Conservation (phyloP, 64 coral and sea anemone species). For the Montipora capricornis region DNA sequence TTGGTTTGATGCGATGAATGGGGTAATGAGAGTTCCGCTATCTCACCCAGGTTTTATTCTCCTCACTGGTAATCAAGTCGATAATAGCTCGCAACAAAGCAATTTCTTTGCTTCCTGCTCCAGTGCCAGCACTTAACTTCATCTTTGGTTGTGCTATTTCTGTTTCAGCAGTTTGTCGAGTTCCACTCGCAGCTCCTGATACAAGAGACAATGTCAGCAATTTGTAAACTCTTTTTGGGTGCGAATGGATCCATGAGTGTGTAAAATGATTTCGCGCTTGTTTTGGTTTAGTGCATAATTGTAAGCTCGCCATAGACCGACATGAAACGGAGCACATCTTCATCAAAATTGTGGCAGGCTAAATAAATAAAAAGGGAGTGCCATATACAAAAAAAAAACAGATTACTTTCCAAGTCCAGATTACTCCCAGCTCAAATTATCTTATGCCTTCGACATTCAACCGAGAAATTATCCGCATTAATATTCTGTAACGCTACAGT, state of each 20-base stretch:
- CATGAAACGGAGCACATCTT: too few relatives aligned
- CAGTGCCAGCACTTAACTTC: conserved; percentile 67
- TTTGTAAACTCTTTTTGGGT: too few relatives aligned
- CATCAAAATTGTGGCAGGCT: too few relatives aligned
- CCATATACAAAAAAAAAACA: too few relatives aligned
- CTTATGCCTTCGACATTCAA: neutral
- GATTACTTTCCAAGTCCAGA: too few relatives aligned
- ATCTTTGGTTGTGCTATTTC: conserved; percentile 85
- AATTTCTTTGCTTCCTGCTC: conserved; percentile 40
- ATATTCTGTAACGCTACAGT: neutral
- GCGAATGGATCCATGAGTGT: too few relatives aligned
- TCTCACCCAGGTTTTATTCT: conserved; percentile 62
- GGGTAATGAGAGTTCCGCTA: neutral
- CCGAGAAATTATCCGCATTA: neutral
- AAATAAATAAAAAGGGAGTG: too few relatives aligned
- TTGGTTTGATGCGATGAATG: neutral
- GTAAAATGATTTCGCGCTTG: neutral
- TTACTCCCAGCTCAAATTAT: neutral
- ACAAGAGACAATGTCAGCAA: neutral
- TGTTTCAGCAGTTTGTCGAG: conserved; percentile 76
- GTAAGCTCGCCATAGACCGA: neutral
- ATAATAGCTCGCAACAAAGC: conserved; percentile 82
- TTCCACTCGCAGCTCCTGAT: conserved; percentile 76
- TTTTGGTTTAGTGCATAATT: neutral
- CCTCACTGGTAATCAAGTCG: conserved; percentile 86